phyloP scores from a whole-genome alignment of 2,888 invertebrate genomes.

The Nasonia oneida region DNA sequence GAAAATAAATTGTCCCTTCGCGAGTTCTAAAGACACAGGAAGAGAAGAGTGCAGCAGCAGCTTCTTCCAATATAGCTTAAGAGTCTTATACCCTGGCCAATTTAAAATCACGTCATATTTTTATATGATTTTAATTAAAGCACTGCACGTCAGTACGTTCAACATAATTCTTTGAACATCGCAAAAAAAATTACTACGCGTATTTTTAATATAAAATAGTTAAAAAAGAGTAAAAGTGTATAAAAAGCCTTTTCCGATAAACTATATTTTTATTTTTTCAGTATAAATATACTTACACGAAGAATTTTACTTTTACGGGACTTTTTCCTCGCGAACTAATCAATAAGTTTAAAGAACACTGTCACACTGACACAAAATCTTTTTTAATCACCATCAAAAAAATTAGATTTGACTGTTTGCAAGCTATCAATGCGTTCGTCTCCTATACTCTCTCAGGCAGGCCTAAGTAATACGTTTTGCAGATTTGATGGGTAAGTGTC shows the following conservation, averaged over 20 bases:
- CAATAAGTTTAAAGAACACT: background rate
- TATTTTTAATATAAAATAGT: too few relatives aligned
- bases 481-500: conserved; percentile 20
- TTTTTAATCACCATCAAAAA: background rate
- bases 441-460: background rate
- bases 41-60: background rate
- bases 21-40: conserved; percentile 35
- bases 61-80: background rate
- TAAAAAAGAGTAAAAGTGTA: background rate
- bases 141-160: background rate
- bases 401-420: too few relatives aligned
- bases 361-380: too few relatives aligned
- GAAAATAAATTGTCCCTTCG: conserved; percentile 50
- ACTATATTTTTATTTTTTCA: background rate
- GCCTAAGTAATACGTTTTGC: conserved; percentile 21
- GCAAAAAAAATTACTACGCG: background rate
- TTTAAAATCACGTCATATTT: background rate
- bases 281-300: too few relatives aligned
- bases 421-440: background rate
- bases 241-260: background rate
- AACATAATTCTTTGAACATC: background rate
- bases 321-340: background rate
- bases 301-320: too few relatives aligned
- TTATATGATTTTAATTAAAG: background rate
- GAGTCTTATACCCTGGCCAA: conserved; percentile 9